Evolutionary conservation across 2,113 vertebrate species (phyloP), one percentile per base, ranked within the genome.

Genomic region (Carassius carassius): DNA sequence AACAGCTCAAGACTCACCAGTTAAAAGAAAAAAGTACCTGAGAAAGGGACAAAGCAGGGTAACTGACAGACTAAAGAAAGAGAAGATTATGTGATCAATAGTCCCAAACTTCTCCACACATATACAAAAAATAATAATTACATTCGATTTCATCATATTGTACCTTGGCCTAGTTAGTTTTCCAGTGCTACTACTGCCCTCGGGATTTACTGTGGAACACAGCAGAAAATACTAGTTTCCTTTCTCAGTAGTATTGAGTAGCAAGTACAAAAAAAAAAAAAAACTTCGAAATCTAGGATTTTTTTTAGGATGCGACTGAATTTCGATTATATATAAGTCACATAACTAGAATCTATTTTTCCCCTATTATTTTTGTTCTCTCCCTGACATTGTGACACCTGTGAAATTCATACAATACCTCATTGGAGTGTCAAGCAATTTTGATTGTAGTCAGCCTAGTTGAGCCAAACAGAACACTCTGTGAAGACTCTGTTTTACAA

Each of bases 101-200:
- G 32, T 11, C 3, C 0, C n/a, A 67, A 81, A 23, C 62, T 76
- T 35, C 37, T 47, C 75, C 44, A 72, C 37, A 67, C 70, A 47
- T 41, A 76, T 8, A 76, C 47, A 19, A 37, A 69, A 49, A 29
- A 29, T 2, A 54, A 62, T 44, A 19, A 62, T 92, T 93, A 93
- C 93, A 93, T 92, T 93, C 91, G 70, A 89, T 94, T 92, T 87
- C 91, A 93, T 93, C 92, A 91, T 86, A 44, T 86, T 87, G 67
- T 85, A 87, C 88, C 88, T 88, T 86, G 78, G 67, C 88, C 87
- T 73, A 65, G 58, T 87, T 82, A 3, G 32, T 79, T 79, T 62
- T 79, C n/a, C 37, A 62, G 77, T 62, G 62, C 5, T 23, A 79
- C 58, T 79, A 79, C 58, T 79, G 77, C 77, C 77, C 58, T 78